Evolutionary conservation across 2,113 vertebrate genomes (phyloP).

Genomic region (Scatophagus argus): DNA sequence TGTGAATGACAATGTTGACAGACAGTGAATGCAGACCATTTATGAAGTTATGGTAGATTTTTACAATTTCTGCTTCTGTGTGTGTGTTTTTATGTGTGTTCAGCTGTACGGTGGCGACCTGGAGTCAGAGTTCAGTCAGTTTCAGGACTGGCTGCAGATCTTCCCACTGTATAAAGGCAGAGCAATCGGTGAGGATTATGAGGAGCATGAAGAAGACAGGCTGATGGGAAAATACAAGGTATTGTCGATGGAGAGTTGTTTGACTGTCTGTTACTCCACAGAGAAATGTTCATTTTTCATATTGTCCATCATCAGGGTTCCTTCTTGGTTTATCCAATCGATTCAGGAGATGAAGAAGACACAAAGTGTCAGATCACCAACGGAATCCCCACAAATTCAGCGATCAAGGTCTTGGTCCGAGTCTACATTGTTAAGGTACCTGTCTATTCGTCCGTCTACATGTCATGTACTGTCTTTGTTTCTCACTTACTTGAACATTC

Average conservation of each 20-base stretch:
- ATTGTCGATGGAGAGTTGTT: background rate
- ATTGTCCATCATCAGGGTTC: constrained; percentile 84
- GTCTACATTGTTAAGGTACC: constrained; percentile 92
- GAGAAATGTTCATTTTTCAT: background rate
- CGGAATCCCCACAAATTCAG: constrained; percentile 90
- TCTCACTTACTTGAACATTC: too few species aligned
- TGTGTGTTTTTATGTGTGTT: constrained; percentile 41
- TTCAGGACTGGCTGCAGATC: constrained; percentile 92
- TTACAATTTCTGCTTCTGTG: background rate
- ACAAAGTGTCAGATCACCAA: constrained; percentile 82
- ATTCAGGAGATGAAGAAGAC: constrained; percentile 80
- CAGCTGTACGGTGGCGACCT: constrained; percentile 91
- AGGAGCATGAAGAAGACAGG: constrained; percentile 86
- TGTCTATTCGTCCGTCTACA: background rate
- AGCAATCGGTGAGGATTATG: constrained; percentile 85
- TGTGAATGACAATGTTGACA: background rate
- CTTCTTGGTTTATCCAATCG: constrained; percentile 90
- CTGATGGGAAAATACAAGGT: constrained; percentile 97
- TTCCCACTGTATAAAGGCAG: constrained; percentile 90
- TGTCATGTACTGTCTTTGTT: background rate
- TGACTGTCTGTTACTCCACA: background rate
- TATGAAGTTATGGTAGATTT: background rate
- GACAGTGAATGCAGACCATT: background rate
- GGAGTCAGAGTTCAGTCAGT: constrained; percentile 91
- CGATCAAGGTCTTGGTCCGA: constrained; percentile 91